Base-by-base conservation (phyloP, 2,888 invertebrate genomes). In the Leucoma salicis region DNA sequence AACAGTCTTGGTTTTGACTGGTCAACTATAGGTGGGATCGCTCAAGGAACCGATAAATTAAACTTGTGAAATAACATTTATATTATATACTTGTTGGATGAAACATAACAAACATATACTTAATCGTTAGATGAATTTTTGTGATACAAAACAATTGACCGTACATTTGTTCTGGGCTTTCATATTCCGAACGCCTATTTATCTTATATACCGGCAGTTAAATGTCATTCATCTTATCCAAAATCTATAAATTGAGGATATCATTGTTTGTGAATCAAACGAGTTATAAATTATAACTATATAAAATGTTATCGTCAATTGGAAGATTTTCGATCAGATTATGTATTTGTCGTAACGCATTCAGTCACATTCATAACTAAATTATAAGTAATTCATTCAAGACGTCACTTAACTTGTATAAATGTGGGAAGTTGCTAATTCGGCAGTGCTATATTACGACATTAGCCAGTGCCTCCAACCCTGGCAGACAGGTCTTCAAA, bases 1-100 rank as follows among this genome's bases (percentile, higher is more conserved):
- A 81, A 76, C 88, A 89, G 88, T 89, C 88, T 89, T 89, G 65
- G 67, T 64, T 61, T 62, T 83, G 88, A 87, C 88, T 88, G 88
- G 78, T 78, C 75, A 77, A 78, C 78, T 78, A 69, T 74, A 83
- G 86, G 88, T 85, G 87, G 87, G 87, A 79, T 81, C 59, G 65
- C 72, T 70, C 67, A 73, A 80, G 77, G 80, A 79, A 78, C 78
- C 70, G 71, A 77, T 45, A 24, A 14, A 35, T n/a, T 24, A 35
- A 43, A 46, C 44, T 35, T 39, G 42, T 40, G 39, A 33, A 53
- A 60, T 49, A 53, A 55, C 44, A 44, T 53, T 44, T 39, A 46
- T 45, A 25, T 39, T 45, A 41, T 47, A 41, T 36, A 35, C 46
- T 46, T 33, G 36, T n/a, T n/a, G n/a, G n/a, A 40, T 50, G 43